These are phyloP conservation scores for Perognathus longimembris DNA, from an alignment of 2,113 vertebrate genomes.

Conservation along the genomic window DNA sequence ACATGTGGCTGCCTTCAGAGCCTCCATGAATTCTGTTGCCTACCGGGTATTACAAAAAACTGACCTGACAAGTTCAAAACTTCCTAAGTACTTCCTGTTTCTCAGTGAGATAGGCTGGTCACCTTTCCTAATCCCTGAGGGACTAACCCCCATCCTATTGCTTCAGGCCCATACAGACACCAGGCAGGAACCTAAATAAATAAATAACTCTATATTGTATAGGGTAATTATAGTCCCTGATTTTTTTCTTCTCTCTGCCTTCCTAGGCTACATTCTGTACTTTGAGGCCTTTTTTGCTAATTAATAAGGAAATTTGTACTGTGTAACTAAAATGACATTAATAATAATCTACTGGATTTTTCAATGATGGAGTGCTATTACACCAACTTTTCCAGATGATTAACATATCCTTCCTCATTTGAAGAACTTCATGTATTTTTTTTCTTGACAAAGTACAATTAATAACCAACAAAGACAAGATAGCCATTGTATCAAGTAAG, in stretches of 20 bases:
- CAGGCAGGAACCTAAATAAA: too few relatives aligned
- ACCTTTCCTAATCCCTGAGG: too few relatives aligned
- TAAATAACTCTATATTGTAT: not conserved
- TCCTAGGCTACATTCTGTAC: not conserved
- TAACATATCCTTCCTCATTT: not conserved
- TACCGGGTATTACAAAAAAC: too few relatives aligned
- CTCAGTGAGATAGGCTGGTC: too few relatives aligned
- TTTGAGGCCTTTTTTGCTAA: constrained; percentile 50
- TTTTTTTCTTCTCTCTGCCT: constrained; percentile 35
- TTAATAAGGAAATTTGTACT: not conserved
- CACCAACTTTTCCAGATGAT: not conserved
- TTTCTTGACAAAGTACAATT: not conserved
- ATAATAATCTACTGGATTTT: not conserved
- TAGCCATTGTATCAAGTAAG: not conserved
- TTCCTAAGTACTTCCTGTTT: too few relatives aligned
- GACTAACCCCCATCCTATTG: too few relatives aligned
- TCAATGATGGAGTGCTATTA: not conserved
- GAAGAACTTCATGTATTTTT: not conserved
- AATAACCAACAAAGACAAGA: not conserved
- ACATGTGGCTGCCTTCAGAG: too few relatives aligned
- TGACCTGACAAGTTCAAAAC: too few relatives aligned
- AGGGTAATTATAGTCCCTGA: not conserved
- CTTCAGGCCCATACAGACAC: too few relatives aligned
- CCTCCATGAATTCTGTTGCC: too few relatives aligned
- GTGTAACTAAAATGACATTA: constrained; percentile 7